Evolutionary conservation across 2,113 vertebrate genomes (phyloP).

Genomic region (Spea bombifrons): DNA sequence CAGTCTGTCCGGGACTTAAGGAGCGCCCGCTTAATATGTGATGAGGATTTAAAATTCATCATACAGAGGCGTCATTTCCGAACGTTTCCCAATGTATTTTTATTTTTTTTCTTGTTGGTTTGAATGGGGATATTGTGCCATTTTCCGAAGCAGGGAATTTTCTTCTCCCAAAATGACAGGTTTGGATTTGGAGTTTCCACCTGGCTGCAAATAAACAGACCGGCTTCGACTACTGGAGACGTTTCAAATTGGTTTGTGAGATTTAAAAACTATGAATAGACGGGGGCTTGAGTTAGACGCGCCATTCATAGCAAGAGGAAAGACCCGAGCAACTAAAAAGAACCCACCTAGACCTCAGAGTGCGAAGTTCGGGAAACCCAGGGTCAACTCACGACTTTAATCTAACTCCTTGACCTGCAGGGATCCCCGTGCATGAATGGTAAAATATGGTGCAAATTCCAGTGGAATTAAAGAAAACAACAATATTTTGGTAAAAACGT

Average conservation of each 20-base stretch:
- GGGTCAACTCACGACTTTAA: neutral
- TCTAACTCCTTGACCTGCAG: no score
- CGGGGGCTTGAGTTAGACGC: constrained; percentile 11
- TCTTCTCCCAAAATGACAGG: constrained; percentile 14
- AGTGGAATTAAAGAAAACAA: no score
- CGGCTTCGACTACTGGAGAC: constrained; percentile 2
- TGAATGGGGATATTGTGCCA: constrained; percentile 25
- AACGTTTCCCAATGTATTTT: constrained; percentile 17
- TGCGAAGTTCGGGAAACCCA: no score
- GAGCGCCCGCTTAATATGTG: no score
- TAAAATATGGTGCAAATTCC: no score
- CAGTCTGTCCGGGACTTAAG: no score
- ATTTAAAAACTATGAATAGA: constrained; percentile 18
- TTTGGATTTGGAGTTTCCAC: constrained; percentile 37
- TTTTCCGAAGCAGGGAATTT: constrained; percentile 5
- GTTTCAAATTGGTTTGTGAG: constrained; percentile 23
- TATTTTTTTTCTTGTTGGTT: constrained; percentile 19
- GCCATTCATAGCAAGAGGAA: constrained; percentile 22
- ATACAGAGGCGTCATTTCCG: constrained; percentile 2
- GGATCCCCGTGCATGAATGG: no score
- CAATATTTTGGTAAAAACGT: no score
- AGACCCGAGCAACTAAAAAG: neutral
- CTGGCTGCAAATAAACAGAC: constrained; percentile 42
- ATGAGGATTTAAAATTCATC: neutral
- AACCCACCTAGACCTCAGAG: neutral